A percentile compares a stretch with the other conserved stretches of the same genome.
Evolutionary conservation across 1,140 invertebrate genomes (phyloP).

Genomic region (Apis cerana): DNA sequence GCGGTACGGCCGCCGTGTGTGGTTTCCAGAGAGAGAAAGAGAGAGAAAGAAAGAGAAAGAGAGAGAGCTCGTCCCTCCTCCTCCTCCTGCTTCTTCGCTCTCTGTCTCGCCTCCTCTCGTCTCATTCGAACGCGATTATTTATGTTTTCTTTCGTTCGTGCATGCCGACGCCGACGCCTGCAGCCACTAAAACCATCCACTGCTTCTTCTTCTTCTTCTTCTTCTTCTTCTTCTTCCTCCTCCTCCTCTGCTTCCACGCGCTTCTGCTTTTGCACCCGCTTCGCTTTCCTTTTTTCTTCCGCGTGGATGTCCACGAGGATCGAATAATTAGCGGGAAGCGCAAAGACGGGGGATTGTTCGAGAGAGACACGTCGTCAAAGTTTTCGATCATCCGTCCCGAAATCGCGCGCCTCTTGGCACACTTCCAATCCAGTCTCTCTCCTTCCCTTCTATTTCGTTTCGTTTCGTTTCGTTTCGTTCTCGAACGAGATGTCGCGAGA

Average conservation of each 20-base stretch:
- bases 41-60: no score
- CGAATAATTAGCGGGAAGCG: no score
- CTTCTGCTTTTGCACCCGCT: conserved; percentile 20
- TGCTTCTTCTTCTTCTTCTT: conserved; percentile 62
- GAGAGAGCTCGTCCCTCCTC: conserved; percentile 1
- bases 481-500: no score
- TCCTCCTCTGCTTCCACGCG: not conserved
- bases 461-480: no score
- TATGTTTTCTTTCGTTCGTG: conserved; percentile 80
- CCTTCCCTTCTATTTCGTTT: not conserved
- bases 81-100: conserved; percentile 32
- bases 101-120: conserved; percentile 59
- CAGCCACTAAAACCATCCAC: conserved; percentile 79
- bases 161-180: conserved; percentile 73
- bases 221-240: not conserved
- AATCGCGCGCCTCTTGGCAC: no score
- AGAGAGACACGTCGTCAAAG: no score
- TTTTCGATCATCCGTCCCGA: no score
- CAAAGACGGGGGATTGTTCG: no score
- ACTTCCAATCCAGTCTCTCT: no score
- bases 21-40: conserved; percentile 63
- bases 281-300: not conserved
- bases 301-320: no score
- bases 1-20: conserved; percentile 72
- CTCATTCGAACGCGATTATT: conserved; percentile 82